Conservation (phyloP, 1,140 invertebrate genomes). For the Melitaea cinxia region DNA sequence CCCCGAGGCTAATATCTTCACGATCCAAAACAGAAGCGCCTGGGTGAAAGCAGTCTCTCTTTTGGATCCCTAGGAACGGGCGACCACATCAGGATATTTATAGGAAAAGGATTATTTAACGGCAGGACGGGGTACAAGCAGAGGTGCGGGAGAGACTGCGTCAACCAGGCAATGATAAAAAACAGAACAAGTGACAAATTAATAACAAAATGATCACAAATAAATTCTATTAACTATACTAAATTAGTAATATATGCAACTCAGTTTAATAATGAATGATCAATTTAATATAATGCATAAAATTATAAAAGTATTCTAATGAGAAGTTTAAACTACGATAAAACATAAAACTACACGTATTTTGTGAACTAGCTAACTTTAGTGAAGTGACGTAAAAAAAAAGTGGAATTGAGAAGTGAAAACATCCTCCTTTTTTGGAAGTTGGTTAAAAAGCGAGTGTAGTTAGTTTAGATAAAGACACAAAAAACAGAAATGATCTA, state of each 20-base stretch:
- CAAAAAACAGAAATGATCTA: no score
- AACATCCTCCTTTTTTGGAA: no score
- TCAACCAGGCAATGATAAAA: constrained; percentile 75
- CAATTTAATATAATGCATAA: no score
- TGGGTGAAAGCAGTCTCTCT: constrained; percentile 95
- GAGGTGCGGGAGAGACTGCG: constrained; percentile 59
- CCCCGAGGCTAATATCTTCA: constrained; percentile 84
- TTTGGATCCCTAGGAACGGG: constrained; percentile 83
- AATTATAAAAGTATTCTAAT: no score
- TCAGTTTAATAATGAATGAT: no score
- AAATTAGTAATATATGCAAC: background rate
- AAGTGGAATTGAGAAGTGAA: no score
- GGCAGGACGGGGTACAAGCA: constrained; percentile 44
- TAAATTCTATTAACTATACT: background rate
- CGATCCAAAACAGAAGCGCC: constrained; percentile 87
- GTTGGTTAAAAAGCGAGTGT: no score
- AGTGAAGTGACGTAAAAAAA: no score
- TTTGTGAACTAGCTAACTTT: no score
- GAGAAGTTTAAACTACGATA: no score
- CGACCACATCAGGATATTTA: constrained; percentile 60
- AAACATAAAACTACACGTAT: no score
- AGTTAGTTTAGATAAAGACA: no score
- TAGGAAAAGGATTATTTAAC: constrained; percentile 41
- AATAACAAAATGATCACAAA: constrained; percentile 13
- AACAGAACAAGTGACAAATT: constrained; percentile 44